These are phyloP conservation scores for Eupithecia centaureata DNA, from an alignment of 2,888 invertebrate genomes.

Conservation along the genomic window DNA sequence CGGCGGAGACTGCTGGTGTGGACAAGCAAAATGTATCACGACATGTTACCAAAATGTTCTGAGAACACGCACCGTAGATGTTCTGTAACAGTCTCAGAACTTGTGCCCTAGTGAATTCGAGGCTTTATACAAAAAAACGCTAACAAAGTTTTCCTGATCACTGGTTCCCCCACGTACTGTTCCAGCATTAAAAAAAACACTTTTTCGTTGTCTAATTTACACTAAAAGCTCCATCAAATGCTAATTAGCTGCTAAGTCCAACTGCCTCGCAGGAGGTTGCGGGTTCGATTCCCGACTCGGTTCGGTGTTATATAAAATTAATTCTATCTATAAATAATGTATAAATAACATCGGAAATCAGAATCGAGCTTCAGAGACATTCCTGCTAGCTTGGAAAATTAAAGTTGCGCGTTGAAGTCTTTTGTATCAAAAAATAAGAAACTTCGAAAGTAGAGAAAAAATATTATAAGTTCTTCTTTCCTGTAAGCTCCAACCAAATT, in stretches of 20 bases:
- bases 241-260: no score
- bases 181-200: neutral
- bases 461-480: no score
- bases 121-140: neutral
- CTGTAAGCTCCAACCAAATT: neutral
- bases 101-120: no score
- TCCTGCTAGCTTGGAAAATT: neutral
- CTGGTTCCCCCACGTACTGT: neutral
- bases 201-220: neutral
- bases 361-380: neutral
- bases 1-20: no score
- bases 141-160: neutral
- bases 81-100: no score
- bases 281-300: no score
- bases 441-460: neutral
- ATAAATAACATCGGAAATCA: neutral
- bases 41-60: no score
- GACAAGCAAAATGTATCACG: no score
- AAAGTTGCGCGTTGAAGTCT: slow-evolving; percentile 22
- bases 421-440: slow-evolving; percentile 18
- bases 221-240: neutral
- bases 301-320: no score
- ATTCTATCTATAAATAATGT: slow-evolving; percentile 10
- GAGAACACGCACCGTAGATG: no score
- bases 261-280: no score